Evolutionary conservation across 2,113 vertebrate genomes (phyloP).

Genomic region (Clarias macrocephalus): DNA sequence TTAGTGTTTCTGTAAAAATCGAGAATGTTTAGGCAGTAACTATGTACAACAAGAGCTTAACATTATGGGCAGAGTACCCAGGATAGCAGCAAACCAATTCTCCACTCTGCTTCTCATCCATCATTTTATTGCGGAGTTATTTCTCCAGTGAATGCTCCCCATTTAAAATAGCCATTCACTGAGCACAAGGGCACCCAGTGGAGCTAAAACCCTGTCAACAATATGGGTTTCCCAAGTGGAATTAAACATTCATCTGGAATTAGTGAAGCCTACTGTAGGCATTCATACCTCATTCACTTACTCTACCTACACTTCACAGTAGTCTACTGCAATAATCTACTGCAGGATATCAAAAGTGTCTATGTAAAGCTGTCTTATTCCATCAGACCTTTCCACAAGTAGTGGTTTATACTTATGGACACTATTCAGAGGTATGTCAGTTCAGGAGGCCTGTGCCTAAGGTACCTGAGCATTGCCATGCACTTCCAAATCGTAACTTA

Average conservation of each 20-base stretch:
- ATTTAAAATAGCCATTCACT: too few species aligned
- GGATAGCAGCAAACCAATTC: neutral
- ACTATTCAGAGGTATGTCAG: neutral
- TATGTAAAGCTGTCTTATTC: too few species aligned
- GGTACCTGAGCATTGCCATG: neutral
- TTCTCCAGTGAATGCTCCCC: neutral
- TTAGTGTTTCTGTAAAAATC: too few species aligned
- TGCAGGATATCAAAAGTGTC: too few species aligned
- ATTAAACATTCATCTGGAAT: neutral
- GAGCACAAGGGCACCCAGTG: too few species aligned
- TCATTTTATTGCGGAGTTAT: neutral
- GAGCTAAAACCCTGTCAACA: neutral
- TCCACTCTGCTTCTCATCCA: neutral
- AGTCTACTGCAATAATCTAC: too few species aligned
- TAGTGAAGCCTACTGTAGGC: too few species aligned
- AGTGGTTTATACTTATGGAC: neutral
- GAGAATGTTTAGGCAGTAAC: too few species aligned
- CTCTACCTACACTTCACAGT: too few species aligned
- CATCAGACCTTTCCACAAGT: neutral
- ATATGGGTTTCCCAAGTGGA: neutral
- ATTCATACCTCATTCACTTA: too few species aligned
- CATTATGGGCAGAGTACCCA: neutral
- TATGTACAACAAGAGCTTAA: too few species aligned
- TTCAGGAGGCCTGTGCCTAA: neutral
- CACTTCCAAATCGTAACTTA: neutral